Base-by-base conservation (phyloP, 2,113 vertebrate genomes). In the Aythya baeri region DNA sequence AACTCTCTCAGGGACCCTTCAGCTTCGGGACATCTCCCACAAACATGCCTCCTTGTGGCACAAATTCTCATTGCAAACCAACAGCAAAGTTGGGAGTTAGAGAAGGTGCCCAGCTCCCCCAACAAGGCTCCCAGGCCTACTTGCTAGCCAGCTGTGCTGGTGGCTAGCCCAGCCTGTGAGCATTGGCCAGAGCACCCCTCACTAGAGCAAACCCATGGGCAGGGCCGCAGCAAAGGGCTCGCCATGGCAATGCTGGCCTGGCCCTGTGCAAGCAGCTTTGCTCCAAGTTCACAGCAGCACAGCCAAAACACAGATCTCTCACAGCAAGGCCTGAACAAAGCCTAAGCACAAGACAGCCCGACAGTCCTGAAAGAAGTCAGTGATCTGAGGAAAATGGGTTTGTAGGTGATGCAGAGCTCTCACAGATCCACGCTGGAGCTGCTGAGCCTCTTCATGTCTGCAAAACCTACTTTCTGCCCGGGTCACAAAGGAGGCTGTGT, bases 381-480 rank as follows among this genome's bases (percentile, higher is more conserved):
- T 1, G 12, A 76, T 91, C 93, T 95, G 17, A 90, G 67, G 84
- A 94, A 92, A 92, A 83, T 87, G 84, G 93, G 94, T 95, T 95
- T 96, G 81, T 94, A 95, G 94, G 95, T 92, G 94, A 93, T 83
- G 34, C 83, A 85, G 62, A 93, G 77, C 77, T 93, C 83, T 88
- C 83, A 13, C 83, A 13, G 74, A 58, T 79, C 88, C 55, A 43
- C 88, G 79, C 58, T 52, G 59, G 93, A 86, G 86, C 91, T 31
- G 31, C 83, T 82, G 89, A 91, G 86, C 77, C 77, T 94, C 83
- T 93, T 85, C 82, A 59, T 4, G 3, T 91, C 78, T 91, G 91
- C 92, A 96, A 96, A 95, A 66, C 81, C 74, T 82, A 11, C 75
- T 93, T 79, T 86, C 41, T 85, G 18, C 67, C 94, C 87, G 55